A percentile compares a stretch with the other conserved stretches of the same genome.
phyloP scores from a whole-genome alignment of 2,797 vertebrate species.

The Ceyx erithaca region DNA sequence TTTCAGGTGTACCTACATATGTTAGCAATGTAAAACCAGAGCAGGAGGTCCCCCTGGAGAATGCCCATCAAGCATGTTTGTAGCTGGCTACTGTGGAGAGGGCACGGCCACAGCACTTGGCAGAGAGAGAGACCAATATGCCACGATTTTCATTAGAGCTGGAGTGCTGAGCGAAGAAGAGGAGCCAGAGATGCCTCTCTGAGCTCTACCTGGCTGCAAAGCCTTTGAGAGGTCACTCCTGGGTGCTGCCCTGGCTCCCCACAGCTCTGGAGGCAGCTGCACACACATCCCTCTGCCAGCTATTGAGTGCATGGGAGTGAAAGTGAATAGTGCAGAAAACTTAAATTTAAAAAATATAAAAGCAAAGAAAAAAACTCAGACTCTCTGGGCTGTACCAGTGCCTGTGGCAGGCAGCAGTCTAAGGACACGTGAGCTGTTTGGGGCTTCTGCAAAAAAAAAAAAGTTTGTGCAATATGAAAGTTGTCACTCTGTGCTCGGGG shows the following conservation, averaged over 20 bases:
- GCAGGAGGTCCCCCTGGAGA: slow-evolving; percentile 79
- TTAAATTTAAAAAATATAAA: not conserved
- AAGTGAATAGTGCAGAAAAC: not conserved
- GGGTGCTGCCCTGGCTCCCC: not conserved
- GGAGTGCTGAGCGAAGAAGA: slow-evolving; percentile 53
- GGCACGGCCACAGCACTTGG: slow-evolving; percentile 90
- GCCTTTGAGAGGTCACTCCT: not conserved
- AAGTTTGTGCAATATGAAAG: rapidly evolving
- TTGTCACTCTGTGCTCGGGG: not conserved
- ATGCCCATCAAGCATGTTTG: slow-evolving; percentile 84
- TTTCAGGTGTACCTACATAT: slow-evolving; percentile 90
- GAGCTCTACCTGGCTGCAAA: slow-evolving; percentile 63
- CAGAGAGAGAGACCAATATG: slow-evolving; percentile 90
- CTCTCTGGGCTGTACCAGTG: rapidly evolving
- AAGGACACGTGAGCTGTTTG: rapidly evolving
- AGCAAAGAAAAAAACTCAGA: too few relatives aligned
- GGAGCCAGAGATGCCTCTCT: slow-evolving; percentile 53
- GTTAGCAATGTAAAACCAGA: slow-evolving; percentile 84
- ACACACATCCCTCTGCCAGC: not conserved
- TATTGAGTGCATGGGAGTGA: not conserved
- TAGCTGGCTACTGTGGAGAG: slow-evolving; percentile 90
- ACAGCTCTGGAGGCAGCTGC: rapidly evolving
- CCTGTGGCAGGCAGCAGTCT: rapidly evolving
- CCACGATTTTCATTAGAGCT: slow-evolving; percentile 83
- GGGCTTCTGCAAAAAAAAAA: not conserved